Percentiles rank a stretch among this genome's conserved stretches.
Conservation (phyloP, 1,140 invertebrate species). For the Microvelia longipes region DNA sequence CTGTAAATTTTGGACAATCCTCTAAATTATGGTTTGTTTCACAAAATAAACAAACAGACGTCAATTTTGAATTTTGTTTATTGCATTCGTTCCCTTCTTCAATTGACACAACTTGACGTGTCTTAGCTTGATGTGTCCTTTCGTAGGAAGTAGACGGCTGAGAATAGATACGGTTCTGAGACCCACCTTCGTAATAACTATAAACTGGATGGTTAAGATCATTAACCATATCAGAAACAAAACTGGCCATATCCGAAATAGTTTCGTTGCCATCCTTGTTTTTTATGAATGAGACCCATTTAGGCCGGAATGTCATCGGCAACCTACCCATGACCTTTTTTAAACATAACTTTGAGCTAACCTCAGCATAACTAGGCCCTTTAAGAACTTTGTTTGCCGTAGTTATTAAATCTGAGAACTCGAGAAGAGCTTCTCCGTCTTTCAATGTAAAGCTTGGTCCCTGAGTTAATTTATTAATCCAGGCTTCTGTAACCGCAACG, state of each 20-base stretch:
- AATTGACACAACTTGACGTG: background rate
- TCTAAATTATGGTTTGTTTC: background rate
- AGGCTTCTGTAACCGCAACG: background rate
- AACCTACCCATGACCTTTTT: background rate
- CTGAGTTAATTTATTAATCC: background rate
- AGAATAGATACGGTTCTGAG: background rate
- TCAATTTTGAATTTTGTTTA: background rate
- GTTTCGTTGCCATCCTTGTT: background rate
- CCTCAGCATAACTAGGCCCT: background rate
- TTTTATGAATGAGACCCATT: background rate
- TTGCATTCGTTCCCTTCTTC: background rate
- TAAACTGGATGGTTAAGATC: background rate
- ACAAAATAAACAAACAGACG: background rate
- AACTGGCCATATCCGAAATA: background rate
- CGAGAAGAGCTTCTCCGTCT: background rate
- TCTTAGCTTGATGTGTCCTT: background rate
- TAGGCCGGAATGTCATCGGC: background rate
- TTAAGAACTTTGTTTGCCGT: background rate
- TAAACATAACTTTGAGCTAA: background rate
- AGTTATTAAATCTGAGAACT: background rate
- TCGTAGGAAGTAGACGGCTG: background rate
- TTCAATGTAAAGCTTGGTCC: background rate
- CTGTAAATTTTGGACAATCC: background rate
- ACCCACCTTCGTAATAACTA: too few relatives aligned
- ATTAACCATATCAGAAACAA: background rate